Conservation (phyloP, 2,888 invertebrate species). For the Philereme vetulata region DNA sequence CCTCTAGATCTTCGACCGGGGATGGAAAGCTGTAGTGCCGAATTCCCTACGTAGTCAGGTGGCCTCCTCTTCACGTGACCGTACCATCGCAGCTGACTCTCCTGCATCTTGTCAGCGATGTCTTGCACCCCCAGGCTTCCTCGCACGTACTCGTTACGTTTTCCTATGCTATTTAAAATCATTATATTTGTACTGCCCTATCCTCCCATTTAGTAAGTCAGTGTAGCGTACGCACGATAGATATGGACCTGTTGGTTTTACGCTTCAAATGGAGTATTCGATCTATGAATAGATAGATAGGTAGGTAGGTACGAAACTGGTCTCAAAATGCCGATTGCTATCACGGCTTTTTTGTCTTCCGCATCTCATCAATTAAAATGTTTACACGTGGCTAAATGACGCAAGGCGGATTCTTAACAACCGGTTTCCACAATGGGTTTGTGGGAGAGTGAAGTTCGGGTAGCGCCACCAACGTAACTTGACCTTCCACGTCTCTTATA, state of each 20-base stretch:
- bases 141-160: too few relatives aligned
- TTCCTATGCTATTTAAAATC: too few relatives aligned
- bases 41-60: too few relatives aligned
- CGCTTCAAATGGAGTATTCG: slow-evolving; percentile 43
- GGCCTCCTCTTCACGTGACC: too few relatives aligned
- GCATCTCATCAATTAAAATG: slow-evolving; percentile 80
- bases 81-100: too few relatives aligned
- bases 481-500: slow-evolving; percentile 47
- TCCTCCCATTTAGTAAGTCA: neutral
- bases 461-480: slow-evolving; percentile 67
- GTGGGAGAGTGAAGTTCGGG: slow-evolving; percentile 68
- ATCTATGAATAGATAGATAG: slow-evolving; percentile 45
- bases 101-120: too few relatives aligned
- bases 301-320: slow-evolving; percentile 42
- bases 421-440: slow-evolving; percentile 73
- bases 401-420: slow-evolving; percentile 72
- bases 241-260: slow-evolving; percentile 29
- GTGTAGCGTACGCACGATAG: slow-evolving; percentile 9
- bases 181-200: too few relatives aligned
- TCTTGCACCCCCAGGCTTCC: too few relatives aligned
- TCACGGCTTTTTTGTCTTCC: slow-evolving; percentile 71
- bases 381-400: slow-evolving; percentile 78
- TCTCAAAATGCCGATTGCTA: slow-evolving; percentile 61
- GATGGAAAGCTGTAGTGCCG: too few relatives aligned
- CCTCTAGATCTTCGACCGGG: too few relatives aligned